These are phyloP conservation scores for Elysia crispata DNA, from an alignment of 2,888 invertebrate species.

Conservation along the genomic window DNA sequence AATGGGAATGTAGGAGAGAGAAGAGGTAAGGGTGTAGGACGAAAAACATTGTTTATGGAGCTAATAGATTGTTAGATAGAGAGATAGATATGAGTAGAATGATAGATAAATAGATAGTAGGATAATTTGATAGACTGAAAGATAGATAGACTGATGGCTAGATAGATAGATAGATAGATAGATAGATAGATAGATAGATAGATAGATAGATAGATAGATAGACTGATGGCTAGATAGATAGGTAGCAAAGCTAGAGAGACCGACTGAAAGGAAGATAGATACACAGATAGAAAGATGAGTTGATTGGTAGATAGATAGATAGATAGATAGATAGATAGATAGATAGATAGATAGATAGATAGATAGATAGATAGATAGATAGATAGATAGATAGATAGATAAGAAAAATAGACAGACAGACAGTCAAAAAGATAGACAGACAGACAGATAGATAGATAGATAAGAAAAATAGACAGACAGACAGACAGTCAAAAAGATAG, in stretches of 20 bases:
- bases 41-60: no score
- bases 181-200: not conserved
- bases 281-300: constrained; percentile 1
- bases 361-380: constrained; percentile 9
- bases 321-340: constrained; percentile 19
- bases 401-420: no score
- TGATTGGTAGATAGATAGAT: constrained; percentile 4
- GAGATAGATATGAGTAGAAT: not conserved
- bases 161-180: not conserved
- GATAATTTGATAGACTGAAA: not conserved
- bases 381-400: constrained; percentile 9
- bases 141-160: no score
- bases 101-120: not conserved
- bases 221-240: not conserved
- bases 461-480: no score
- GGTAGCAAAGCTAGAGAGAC: not conserved
- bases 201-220: not conserved
- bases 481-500: no score
- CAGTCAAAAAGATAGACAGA: no score
- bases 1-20: not conserved
- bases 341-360: constrained; percentile 15
- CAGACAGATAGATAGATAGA: no score
- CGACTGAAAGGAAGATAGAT: not conserved
- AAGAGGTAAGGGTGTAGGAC: not conserved
- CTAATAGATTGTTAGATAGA: not conserved